Evolutionary conservation across 2,797 vertebrate species (phyloP), one percentile per base, ranked within the genome.

Genomic region (Darevskia nairensis): DNA sequence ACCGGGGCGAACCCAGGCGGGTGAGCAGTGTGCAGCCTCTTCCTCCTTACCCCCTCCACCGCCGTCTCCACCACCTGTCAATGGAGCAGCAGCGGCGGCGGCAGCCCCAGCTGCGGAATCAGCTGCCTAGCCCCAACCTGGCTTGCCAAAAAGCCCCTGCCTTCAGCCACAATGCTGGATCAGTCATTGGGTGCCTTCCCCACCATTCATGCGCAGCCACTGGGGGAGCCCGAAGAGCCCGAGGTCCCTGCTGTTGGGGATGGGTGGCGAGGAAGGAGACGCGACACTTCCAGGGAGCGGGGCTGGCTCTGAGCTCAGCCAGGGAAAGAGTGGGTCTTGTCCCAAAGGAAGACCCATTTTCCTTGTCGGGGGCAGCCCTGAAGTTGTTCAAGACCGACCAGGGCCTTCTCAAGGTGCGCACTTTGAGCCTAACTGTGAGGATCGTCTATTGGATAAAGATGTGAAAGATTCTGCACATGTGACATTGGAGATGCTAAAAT

Each of bases 141-240:
- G 41, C 74, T 68, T 8, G 55, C 23, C 80, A 35, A 17, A 13
- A n/a, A 80, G n/a, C 77, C 21, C 74, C 83, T 72, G 35, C 83
- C 89, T 74, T 78, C 21, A 71, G 59, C 82, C 71, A 59, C 77
- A 17, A 71, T 71, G 82, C 79, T 50, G 61, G 35, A 61, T 27
- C 89, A 44, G 77, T 66, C 66, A 85, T 85, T 85, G 83, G 89
- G 71, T 35, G 17, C 78, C 35, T 23, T 3, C 55, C 35, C 8
- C 61, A 66, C 79, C 86, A 82, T 29, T 74, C 86, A 85, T 35
- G 2, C 13, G 13, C 46, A 69, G 3, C n/a, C 27, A 10, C 46
- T 11, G 64, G 81, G 64, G 61, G 66, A 29, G 66, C 72, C n/a
- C 3, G 64, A 39, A 55, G 13, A 3, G 72, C 80, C 9, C 72